These are phyloP conservation scores for Crotalus horridus DNA, from an alignment of 2,113 vertebrate species.

Conservation along the genomic window DNA sequence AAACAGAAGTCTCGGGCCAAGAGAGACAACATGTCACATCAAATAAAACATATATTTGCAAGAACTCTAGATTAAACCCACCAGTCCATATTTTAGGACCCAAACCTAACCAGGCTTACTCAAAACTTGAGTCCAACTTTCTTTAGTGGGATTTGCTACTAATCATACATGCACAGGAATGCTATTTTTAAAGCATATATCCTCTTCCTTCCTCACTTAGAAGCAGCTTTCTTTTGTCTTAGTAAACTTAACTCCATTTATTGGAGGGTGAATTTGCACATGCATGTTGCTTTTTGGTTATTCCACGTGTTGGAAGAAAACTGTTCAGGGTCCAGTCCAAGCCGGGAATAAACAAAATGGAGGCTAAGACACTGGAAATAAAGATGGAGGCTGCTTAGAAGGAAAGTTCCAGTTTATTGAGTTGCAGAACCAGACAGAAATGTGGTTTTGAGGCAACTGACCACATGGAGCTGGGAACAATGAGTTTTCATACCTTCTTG, in stretches of 20 bases:
- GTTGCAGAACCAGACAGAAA: too few species aligned
- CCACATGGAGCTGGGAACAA: too few species aligned
- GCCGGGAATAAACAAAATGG: too few species aligned
- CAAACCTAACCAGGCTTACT: neutral
- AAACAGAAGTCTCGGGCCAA: neutral
- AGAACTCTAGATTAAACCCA: neutral
- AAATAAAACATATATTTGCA: neutral
- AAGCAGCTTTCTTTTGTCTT: neutral
- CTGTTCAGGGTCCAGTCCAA: too few species aligned
- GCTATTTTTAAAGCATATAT: neutral
- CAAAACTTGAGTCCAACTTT: neutral
- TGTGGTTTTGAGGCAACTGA: too few species aligned
- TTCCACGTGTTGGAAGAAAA: too few species aligned
- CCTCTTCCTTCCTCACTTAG: neutral
- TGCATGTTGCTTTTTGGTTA: neutral
- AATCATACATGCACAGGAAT: neutral
- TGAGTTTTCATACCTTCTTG: too few species aligned
- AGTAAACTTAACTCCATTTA: neutral
- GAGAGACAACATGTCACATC: neutral
- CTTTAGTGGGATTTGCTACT: neutral
- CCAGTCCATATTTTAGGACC: neutral
- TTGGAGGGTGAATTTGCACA: neutral
- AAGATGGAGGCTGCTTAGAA: too few species aligned
- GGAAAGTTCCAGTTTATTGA: too few species aligned
- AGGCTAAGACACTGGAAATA: too few species aligned